Percentiles rank a stretch among this genome's conserved stretches.
phyloP scores from a whole-genome alignment of 1,140 invertebrate genomes.

The Triops cancriformis region DNA sequence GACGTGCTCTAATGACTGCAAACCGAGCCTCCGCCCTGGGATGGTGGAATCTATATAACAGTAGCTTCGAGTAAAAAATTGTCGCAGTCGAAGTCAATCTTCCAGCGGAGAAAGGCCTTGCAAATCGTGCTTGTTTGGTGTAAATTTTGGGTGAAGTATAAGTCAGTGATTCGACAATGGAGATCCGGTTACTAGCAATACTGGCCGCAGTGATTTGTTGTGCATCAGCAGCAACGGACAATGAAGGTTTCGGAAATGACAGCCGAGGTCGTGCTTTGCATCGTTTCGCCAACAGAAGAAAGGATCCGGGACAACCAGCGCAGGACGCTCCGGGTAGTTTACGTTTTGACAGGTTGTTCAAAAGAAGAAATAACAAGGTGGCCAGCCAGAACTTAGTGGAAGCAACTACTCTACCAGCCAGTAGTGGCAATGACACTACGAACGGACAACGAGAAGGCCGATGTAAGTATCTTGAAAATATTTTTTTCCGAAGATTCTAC shows the following conservation, averaged over 20 bases:
- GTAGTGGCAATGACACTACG: not conserved
- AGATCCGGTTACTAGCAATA: not conserved
- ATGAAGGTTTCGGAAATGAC: not conserved
- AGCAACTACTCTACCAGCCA: not conserved
- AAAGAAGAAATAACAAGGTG: not conserved
- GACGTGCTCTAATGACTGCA: not conserved
- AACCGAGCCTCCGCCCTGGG: not conserved
- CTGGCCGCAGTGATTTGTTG: not conserved
- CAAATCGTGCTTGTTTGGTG: no score
- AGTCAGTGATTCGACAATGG: not conserved
- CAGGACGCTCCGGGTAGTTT: not conserved
- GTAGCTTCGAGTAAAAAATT: not conserved
- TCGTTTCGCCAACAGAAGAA: not conserved
- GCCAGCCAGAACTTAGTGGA: not conserved
- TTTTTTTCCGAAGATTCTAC: not conserved
- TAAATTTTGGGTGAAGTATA: not conserved
- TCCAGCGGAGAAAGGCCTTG: no score
- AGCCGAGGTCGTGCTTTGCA: not conserved
- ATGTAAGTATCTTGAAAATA: slow-evolving; percentile 1
- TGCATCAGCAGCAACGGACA: not conserved
- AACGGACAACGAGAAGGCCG: slow-evolving; percentile 16
- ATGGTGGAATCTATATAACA: not conserved
- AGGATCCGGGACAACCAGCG: not conserved
- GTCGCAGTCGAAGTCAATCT: not conserved
- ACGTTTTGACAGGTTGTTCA: not conserved